Conservation (phyloP, 2,113 vertebrate species). For the Glaucidium brasilianum region DNA sequence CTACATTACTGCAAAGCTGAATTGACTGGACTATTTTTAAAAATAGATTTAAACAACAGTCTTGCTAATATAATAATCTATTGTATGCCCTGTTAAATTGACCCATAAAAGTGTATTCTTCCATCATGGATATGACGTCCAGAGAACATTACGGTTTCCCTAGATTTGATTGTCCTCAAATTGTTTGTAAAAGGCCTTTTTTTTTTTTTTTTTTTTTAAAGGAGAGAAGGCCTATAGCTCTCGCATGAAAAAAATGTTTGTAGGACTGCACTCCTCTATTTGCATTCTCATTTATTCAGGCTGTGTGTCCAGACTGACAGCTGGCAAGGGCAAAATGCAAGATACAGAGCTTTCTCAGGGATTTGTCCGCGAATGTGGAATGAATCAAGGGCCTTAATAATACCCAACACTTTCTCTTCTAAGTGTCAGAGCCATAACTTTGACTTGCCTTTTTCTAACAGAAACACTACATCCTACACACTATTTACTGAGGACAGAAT, state of each 20-base stretch:
- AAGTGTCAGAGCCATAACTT: not conserved
- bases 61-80: not conserved
- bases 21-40: accelerated
- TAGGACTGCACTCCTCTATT: not conserved
- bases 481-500: not conserved
- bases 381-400: not conserved
- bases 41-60: not conserved
- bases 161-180: not conserved
- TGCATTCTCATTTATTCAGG: not conserved
- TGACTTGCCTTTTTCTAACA: not conserved
- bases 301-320: slow-evolving; percentile 2
- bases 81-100: not conserved
- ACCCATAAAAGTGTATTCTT: not conserved
- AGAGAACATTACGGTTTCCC: not conserved
- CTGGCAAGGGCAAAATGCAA: slow-evolving; percentile 29
- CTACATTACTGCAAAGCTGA: not conserved
- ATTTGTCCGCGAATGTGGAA: not conserved
- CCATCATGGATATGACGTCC: not conserved
- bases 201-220: not conserved
- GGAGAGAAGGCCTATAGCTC: not conserved
- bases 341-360: not conserved
- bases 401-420: not conserved
- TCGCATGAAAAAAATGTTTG: not conserved
- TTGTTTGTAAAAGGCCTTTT: not conserved
- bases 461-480: not conserved